phyloP scores from a whole-genome alignment of 2,888 invertebrate species.

The Girardia tigrina region DNA sequence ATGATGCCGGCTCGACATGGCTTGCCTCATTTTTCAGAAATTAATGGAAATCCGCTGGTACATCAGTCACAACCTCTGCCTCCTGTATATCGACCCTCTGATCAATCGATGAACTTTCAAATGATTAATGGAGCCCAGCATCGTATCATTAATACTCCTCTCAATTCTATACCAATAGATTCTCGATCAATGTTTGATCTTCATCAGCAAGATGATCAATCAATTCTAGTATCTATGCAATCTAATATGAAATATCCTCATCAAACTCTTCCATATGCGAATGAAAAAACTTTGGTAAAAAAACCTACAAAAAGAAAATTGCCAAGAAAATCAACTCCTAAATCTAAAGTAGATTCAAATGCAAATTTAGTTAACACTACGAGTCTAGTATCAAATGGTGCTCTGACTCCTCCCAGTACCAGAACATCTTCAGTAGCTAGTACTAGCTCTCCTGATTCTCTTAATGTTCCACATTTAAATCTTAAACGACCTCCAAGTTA shows the following conservation, averaged over 20 bases:
- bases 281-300: neutral
- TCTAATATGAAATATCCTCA: neutral
- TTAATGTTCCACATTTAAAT: constrained; percentile 11
- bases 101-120: neutral
- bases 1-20: neutral
- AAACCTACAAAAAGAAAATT: neutral
- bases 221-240: neutral
- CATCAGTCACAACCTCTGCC: neutral
- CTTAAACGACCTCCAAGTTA: constrained; percentile 2
- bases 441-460: constrained; percentile 3
- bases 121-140: constrained; percentile 7
- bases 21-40: neutral
- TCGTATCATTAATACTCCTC: neutral
- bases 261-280: neutral
- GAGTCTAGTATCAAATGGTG: neutral
- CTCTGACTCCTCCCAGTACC: constrained; percentile 9
- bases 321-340: neutral
- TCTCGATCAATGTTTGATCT: neutral
- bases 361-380: neutral
- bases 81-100: neutral
- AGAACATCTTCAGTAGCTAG: neutral
- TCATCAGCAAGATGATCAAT: neutral
- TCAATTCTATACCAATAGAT: neutral
- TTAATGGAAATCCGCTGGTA: neutral
- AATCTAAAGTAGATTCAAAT: neutral